phyloP scores from a whole-genome alignment of 2,797 vertebrate species.

The Aplochiton taeniatus region DNA sequence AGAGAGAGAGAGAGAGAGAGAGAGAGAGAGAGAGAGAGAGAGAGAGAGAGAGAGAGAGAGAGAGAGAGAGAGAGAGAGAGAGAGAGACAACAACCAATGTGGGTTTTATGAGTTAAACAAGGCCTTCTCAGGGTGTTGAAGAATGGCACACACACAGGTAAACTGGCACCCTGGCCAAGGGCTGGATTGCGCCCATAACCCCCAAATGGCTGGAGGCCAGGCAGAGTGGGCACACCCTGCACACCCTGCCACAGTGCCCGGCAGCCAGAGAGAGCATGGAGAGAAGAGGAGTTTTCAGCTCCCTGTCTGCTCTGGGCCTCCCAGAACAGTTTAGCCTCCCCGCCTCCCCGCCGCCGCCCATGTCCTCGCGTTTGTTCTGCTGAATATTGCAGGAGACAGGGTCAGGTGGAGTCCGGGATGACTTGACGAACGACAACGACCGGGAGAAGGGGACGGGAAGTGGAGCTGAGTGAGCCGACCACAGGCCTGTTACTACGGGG shows the following conservation, averaged over 20 bases:
- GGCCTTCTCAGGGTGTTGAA: no score
- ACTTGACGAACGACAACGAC: conserved; percentile 32
- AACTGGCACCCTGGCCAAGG: no score
- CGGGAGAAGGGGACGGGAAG: conserved; percentile 8
- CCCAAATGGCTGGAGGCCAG: no score
- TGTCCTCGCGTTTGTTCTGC: conserved; percentile 67
- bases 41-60: not conserved
- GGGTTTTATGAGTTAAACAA: no score
- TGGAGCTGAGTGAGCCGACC: not conserved
- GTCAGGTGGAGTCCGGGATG: conserved; percentile 43
- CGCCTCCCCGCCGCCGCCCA: conserved; percentile 42
- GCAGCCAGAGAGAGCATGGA: no score
- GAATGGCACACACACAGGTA: no score
- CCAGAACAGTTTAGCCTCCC: conserved; percentile 50
- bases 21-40: not conserved
- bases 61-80: not conserved
- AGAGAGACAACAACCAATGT: no score
- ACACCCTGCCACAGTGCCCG: no score
- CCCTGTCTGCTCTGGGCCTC: conserved; percentile 21
- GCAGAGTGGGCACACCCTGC: no score
- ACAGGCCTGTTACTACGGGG: no score
- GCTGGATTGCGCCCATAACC: no score
- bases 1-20: not conserved
- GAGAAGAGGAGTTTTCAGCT: no score
- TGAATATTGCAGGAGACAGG: conserved; percentile 66